Evolutionary conservation across 1,140 invertebrate genomes (phyloP), one percentile per base, ranked within the genome.

Genomic region (Wiebesia pumilae): DNA sequence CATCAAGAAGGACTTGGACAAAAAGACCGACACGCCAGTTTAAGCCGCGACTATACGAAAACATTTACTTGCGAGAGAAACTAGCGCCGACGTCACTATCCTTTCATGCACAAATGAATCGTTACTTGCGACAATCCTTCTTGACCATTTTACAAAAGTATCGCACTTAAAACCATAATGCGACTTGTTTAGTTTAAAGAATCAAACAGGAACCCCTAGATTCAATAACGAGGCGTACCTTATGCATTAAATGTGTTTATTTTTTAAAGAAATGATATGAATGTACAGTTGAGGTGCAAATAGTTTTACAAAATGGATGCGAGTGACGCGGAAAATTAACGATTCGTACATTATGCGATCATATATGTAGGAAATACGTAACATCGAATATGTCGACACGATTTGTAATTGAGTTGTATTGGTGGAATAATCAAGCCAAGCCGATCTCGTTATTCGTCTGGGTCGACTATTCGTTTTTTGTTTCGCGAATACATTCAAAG

Each of bases 1-100:
- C 83, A 84, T 89, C 75, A 93, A 93, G 81, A 93, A 93, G 89
- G 91, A 93, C 81, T 81, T 89, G 69, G 92, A 93, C 88, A 92
- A 93, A 81, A 94, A 94, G 86, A 93, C 92, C 88, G 93, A 94
- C 85, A 93, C 93, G 75, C 92, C 92, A n/a, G 93, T 94, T 87
- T 93, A 94, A 93, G 21, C 27, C 65, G 24, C 58, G 33, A 10
- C 24, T 0, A 40, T 21, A 71, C 16, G 6, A 35, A 16, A 38
- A 21, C 33, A 35, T 6, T 19, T 81, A 19, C 24, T 27, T 24
- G 79, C 35, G 67, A 69, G 43, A 71, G 67, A 51, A 19, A 58
- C n/a, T 35, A 47, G 67, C 67, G 81, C 43, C 67, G 33, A 54
- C 51, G 33, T 54, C 47, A 12, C 51, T 75, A 33, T 38, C 47